These are phyloP conservation scores for Boulengerochromis microlepis DNA, from an alignment of 2,113 vertebrate genomes.

Conservation along the genomic window DNA sequence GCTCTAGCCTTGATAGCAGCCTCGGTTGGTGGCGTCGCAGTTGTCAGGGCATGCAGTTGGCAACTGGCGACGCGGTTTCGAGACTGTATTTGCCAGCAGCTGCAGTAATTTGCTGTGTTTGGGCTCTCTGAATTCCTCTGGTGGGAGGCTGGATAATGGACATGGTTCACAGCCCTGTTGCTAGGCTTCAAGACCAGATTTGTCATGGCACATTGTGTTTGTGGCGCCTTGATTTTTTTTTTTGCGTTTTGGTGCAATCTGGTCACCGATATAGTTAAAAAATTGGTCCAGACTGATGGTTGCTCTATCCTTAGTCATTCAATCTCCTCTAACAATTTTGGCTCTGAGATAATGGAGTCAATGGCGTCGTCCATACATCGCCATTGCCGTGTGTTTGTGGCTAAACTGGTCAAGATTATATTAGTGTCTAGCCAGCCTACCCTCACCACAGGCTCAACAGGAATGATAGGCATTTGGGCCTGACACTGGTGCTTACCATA, in stretches of 20 bases:
- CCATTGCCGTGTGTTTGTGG: background rate
- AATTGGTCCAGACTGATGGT: background rate
- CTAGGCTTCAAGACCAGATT: constrained; percentile 31
- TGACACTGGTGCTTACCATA: background rate
- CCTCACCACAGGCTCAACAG: background rate
- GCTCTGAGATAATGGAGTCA: background rate
- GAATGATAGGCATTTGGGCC: constrained; percentile 5
- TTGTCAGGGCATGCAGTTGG: constrained; percentile 58
- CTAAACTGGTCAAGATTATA: background rate
- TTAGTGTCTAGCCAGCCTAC: background rate
- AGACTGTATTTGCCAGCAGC: constrained; percentile 50
- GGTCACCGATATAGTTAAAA: background rate
- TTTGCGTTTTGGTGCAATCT: background rate
- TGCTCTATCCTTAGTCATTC: background rate
- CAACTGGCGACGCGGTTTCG: constrained; percentile 31
- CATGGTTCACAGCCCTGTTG: constrained; percentile 28
- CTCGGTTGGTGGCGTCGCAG: constrained; percentile 30
- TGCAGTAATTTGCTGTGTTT: constrained; percentile 62
- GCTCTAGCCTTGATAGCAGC: background rate
- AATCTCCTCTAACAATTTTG: background rate
- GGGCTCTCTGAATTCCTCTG: constrained; percentile 52
- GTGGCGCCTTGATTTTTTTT: background rate
- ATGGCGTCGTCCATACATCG: background rate
- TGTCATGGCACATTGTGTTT: background rate
- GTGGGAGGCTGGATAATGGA: constrained; percentile 51